Evolutionary conservation across 1,140 invertebrate genomes (phyloP).

Genomic region (Ostrea edulis): DNA sequence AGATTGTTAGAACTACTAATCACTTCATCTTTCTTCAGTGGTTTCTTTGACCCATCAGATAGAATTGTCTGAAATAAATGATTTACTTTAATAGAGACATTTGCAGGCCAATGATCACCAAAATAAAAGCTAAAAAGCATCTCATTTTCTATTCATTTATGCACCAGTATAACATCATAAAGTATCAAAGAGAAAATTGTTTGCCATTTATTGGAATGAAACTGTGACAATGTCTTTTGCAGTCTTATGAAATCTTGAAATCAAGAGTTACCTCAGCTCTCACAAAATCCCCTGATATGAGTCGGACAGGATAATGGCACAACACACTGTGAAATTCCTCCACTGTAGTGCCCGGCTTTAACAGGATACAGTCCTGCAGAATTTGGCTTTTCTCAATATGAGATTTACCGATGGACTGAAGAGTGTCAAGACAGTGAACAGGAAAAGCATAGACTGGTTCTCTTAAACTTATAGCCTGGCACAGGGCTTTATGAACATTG

Average conservation of each 20-base stretch:
- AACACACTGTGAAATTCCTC: constrained; percentile 57
- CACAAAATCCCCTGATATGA: constrained; percentile 62
- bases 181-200: too few relatives aligned
- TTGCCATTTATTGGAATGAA: too few relatives aligned
- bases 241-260: too few relatives aligned
- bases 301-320: constrained; percentile 57
- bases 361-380: constrained; percentile 57
- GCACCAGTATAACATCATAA: too few relatives aligned
- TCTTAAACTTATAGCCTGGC: constrained; percentile 54
- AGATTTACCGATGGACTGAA: constrained; percentile 54
- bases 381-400: constrained; percentile 29
- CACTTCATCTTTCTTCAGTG: constrained; percentile 59
- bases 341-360: constrained; percentile 60
- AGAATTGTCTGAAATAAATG: constrained; percentile 53
- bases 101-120: too few relatives aligned
- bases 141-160: too few relatives aligned
- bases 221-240: too few relatives aligned
- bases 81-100: not conserved
- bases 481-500: constrained; percentile 59
- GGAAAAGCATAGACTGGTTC: constrained; percentile 59
- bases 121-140: too few relatives aligned
- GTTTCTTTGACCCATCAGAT: constrained; percentile 56
- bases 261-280: constrained; percentile 58
- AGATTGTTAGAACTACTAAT: constrained; percentile 50
- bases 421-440: constrained; percentile 56